These are phyloP conservation scores for Leptura quadrifasciata DNA, from an alignment of 2,888 invertebrate species.

Conservation along the genomic window DNA sequence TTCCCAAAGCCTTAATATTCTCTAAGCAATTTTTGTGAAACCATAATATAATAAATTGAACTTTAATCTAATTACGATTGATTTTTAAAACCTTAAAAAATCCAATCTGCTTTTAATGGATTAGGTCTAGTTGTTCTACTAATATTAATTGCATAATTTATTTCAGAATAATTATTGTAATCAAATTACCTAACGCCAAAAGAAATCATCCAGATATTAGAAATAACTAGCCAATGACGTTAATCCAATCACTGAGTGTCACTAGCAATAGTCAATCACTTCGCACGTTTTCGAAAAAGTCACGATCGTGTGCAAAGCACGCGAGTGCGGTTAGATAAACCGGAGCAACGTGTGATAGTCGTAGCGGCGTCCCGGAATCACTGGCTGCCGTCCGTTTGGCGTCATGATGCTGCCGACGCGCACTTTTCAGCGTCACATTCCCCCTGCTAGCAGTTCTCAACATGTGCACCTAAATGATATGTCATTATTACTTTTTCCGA, in stretches of 20 bases:
- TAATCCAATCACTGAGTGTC: background rate
- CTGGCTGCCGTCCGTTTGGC: constrained; percentile 66
- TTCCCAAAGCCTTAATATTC: too few relatives aligned
- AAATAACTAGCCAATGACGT: background rate
- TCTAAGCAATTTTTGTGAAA: too few relatives aligned
- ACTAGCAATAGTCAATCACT: background rate
- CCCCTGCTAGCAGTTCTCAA: constrained; percentile 51
- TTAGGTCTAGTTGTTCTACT: background rate
- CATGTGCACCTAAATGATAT: constrained; percentile 48
- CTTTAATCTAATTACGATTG: background rate
- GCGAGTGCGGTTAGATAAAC: constrained; percentile 46
- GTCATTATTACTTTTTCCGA: constrained; percentile 34
- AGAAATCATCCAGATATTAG: background rate
- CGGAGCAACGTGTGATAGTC: constrained; percentile 59
- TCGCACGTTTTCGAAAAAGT: constrained; percentile 29
- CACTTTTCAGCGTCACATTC: constrained; percentile 59
- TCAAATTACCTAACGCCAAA: background rate
- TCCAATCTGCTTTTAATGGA: background rate
- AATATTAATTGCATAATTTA: background rate
- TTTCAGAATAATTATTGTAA: background rate
- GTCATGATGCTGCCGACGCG: constrained; percentile 63
- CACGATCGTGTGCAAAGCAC: constrained; percentile 43
- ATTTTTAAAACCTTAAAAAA: background rate
- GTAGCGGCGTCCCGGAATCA: constrained; percentile 65
- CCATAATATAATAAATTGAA: too few relatives aligned